Percentiles rank a stretch among this genome's conserved stretches.
Evolutionary conservation across 2,797 vertebrate genomes (phyloP).

Genomic region (Sardinella longiceps): DNA sequence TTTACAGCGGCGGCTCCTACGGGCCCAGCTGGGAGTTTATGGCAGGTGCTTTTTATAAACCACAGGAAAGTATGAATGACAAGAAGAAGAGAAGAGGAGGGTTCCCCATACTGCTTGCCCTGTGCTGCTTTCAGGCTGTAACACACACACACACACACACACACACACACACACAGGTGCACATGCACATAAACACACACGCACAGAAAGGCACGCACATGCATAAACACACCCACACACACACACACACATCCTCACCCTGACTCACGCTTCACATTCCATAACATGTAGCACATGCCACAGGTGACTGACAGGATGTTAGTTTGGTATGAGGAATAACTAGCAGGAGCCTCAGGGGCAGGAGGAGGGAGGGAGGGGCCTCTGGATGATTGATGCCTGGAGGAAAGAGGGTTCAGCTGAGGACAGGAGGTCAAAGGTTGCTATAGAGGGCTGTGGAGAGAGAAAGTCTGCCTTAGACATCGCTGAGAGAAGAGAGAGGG

Average conservation of each 20-base stretch:
- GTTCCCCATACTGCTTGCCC: neutral
- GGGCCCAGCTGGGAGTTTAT: neutral
- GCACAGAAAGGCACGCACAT: neutral
- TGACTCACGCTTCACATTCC: neutral
- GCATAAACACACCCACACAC: neutral
- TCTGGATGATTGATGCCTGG: too few species aligned
- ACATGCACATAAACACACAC: neutral
- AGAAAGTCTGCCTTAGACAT: neutral
- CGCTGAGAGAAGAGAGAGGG: neutral
- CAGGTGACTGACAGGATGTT: neutral
- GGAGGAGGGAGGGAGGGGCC: neutral
- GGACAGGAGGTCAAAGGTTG: neutral
- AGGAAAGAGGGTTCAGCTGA: neutral
- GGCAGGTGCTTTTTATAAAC: neutral
- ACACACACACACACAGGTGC: neutral
- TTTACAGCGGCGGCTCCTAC: neutral
- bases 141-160: neutral
- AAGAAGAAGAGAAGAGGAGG: neutral
- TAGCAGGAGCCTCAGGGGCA: neutral
- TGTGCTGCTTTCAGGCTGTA: neutral
- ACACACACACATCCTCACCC: neutral
- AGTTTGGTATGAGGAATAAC: neutral
- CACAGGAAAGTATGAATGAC: neutral
- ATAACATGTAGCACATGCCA: neutral
- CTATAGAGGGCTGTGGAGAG: neutral